These are phyloP conservation scores for Bothrops jararaca DNA, from an alignment of 2,113 vertebrate genomes.

Conservation along the genomic window DNA sequence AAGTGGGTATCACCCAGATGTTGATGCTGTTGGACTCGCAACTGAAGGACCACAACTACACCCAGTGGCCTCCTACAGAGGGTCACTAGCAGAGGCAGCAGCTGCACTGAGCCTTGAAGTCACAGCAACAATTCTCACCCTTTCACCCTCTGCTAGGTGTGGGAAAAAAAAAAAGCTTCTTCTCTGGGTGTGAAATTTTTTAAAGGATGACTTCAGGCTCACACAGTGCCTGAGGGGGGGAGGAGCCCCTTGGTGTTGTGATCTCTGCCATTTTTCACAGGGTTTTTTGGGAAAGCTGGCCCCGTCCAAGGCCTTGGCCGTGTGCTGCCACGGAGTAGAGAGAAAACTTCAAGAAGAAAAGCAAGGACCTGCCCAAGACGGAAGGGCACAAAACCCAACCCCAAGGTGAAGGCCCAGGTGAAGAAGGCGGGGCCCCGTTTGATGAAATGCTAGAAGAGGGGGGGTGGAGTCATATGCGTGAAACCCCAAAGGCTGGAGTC, in stretches of 20 bases:
- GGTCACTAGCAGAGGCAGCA: not conserved
- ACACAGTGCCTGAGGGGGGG: not conserved
- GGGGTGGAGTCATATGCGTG: not conserved
- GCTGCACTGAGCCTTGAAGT: not conserved
- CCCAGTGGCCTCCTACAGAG: not conserved
- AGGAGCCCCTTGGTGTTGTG: not conserved
- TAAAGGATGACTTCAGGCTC: not conserved
- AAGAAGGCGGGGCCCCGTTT: accelerated
- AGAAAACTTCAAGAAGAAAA: not conserved
- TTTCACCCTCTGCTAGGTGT: not conserved
- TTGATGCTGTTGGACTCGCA: not conserved
- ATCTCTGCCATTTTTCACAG: not conserved
- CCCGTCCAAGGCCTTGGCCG: not conserved
- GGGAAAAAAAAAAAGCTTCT: not conserved
- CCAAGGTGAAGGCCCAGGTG: not conserved
- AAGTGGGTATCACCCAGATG: not conserved
- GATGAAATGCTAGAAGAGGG: not conserved
- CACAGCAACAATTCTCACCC: not conserved
- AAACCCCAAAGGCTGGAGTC: not conserved
- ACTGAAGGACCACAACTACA: not conserved
- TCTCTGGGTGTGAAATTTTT: not conserved
- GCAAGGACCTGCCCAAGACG: not conserved
- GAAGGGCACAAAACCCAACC: not conserved
- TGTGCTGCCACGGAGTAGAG: not conserved
- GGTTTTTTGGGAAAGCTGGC: not conserved